Base-by-base conservation (phyloP, 2,888 invertebrate species). In the Drosophila parthenogenetica region DNA sequence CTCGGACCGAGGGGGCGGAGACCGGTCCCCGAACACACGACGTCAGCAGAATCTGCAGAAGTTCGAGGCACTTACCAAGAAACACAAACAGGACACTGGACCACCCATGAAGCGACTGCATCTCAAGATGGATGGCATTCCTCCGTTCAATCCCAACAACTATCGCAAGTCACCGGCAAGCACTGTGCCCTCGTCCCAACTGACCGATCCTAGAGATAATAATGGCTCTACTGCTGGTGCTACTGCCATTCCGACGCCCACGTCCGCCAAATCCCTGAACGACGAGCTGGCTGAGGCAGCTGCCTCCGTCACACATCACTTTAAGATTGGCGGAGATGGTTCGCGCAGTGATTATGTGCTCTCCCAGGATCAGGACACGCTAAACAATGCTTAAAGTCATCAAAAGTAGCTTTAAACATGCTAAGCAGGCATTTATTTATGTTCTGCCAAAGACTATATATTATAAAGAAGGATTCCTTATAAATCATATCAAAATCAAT, bases 81-180 rank as follows among this genome's bases (percentile, higher is more conserved):
- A 92, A 77, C 90, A 90, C 69, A 91, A 91, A 63, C 89, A 90
- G 58, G 92, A 92, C 73, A 77, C 90, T 62, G 92, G 92, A 42
- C 92, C 92, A 59, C 92, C 92, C 51, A 86, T 90, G 73, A 92
- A 92, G 72, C 90, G 92, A 37, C 70, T 91, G 65, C 92, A 92
- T 65, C 79, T 92, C 35, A 92, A 92, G 77, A 90, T 92, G 77
- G 92, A 92, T 63, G 91, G 88, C 58, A 92, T 93, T 81, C 92
- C 92, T 22, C 92, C 92, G 13, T 93, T 93, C 61, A 92, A 93
- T 89, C 91, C 92, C 11, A 92, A 91, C 93, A 94, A 90, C 93
- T 94, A 88, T 93, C 91, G 91, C 65, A 94, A 90, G 93, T 94
- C 79, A 90, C 93, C 92, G 93, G 94, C 92, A 22, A 69, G 68